These are phyloP conservation scores for Scortum barcoo DNA, from an alignment of 2,113 vertebrate species.

Conservation along the genomic window DNA sequence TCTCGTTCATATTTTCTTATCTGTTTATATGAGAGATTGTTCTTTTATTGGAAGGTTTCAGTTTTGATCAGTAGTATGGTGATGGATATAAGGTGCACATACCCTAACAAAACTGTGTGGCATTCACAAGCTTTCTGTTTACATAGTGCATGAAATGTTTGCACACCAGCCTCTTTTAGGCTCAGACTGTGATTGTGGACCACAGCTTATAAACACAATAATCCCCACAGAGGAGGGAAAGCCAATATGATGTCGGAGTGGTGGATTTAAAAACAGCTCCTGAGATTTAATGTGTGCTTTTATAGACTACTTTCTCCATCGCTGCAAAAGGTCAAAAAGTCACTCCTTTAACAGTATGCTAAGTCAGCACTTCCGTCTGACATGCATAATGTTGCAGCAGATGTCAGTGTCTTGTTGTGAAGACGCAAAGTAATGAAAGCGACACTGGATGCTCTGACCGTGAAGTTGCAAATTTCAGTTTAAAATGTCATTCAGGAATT, in stretches of 20 bases:
- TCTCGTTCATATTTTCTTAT: background rate
- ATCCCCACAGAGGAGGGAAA: slow-evolving; percentile 17
- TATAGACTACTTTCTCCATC: background rate
- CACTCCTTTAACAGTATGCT: background rate
- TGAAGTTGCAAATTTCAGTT: background rate
- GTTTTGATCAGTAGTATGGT: background rate
- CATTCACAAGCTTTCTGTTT: background rate
- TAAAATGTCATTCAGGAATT: background rate
- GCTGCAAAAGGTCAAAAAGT: background rate
- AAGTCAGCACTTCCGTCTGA: background rate
- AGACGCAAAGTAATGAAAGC: background rate
- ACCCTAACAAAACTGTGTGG: background rate
- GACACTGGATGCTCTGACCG: background rate
- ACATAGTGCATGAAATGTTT: background rate
- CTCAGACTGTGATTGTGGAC: slow-evolving; percentile 3
- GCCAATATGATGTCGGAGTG: slow-evolving; percentile 5
- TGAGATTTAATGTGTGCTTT: slow-evolving; percentile 4
- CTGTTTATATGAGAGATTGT: background rate
- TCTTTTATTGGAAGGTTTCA: background rate
- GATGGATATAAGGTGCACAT: background rate
- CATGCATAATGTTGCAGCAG: background rate
- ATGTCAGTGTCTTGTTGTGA: background rate
- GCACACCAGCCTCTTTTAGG: background rate
- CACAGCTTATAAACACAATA: slow-evolving; percentile 1
- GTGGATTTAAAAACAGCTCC: slow-evolving; percentile 15